Base-by-base conservation (phyloP, 1,140 invertebrate species). In the Ips typographus region DNA sequence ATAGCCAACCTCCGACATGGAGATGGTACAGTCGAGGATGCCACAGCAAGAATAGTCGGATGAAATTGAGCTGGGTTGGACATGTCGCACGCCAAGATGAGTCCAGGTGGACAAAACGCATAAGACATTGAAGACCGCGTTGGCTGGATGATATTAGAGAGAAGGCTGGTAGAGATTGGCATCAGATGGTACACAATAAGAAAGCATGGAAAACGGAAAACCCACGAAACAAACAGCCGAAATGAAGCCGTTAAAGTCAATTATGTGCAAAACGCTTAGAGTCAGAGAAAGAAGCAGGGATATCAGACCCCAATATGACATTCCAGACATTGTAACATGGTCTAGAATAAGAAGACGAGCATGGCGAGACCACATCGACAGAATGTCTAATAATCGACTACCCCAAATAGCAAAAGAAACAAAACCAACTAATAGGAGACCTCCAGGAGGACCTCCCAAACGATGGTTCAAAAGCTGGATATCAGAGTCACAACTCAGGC, bases 281-380 rank as follows among this genome's bases (percentile, higher is more conserved):
- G 65, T 59, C 56, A 57, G 55, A 37, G 43, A 1, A 38, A 57
- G 63, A 65, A 53, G 40, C 40, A 47, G 36, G 1, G 56, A 61
- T 7, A 66, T 66, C 40, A 66, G 8, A 59, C 4, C 38, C 37
- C 39, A 2, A 39, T 63, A 44, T 63, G 40, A 63, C 5, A 2
- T 2, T 22, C 49, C 6, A n/a, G 42, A 63, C 6, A 51, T 63
- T 38, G 6, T 63, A 49, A 53, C 4, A 53, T 63, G 61, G 61
- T 47, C 41, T 0, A 22, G 22, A 22, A 22, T 22, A 22, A 22
- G 22, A 22, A 22, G 22, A 22, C 22, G 22, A 22, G 55, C 47
- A 59, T 67, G 1, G 53, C 49, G 66, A 51, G 59, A 68, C 44
- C 58, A 47, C 22, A 40, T 68, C 57, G 58, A 63, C 59, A 68